These are phyloP conservation scores for Gerris lacustris DNA, from an alignment of 2,888 invertebrate species.

Conservation along the genomic window DNA sequence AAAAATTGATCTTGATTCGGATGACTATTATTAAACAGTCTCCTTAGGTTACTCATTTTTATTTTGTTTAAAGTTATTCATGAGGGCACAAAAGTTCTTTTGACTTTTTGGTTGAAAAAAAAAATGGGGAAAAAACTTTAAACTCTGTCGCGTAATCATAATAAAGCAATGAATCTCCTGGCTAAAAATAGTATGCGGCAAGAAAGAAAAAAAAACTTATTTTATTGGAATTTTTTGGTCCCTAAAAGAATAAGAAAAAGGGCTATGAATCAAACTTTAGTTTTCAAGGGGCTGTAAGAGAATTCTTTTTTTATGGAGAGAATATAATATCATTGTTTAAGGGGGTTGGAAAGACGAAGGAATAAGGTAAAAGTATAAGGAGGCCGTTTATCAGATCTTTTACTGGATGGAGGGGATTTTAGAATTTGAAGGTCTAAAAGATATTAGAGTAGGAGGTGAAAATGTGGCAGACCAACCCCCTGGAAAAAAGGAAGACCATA, in stretches of 20 bases:
- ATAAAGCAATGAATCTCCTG: not conserved
- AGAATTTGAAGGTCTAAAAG: not conserved
- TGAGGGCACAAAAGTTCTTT: too few species aligned
- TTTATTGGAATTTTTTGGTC: not conserved
- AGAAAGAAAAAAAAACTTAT: not conserved
- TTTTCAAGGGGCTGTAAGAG: not conserved
- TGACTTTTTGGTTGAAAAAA: too few species aligned
- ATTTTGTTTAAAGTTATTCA: too few species aligned
- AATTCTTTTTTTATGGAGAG: not conserved
- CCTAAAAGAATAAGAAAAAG: not conserved
- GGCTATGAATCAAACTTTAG: not conserved
- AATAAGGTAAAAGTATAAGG: not conserved
- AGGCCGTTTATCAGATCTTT: not conserved
- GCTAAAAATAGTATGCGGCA: not conserved
- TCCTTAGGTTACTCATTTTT: too few species aligned
- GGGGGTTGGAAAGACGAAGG: not conserved
- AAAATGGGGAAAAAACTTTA: too few species aligned
- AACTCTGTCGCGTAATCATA: not conserved
- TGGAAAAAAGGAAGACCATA: too few species aligned
- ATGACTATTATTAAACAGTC: too few species aligned
- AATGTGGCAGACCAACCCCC: too few species aligned
- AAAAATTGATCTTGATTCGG: too few species aligned
- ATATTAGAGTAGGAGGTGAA: not conserved
- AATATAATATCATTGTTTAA: conserved; percentile 3
- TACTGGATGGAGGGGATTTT: not conserved